Base-by-base conservation (phyloP, 2,113 vertebrate genomes). In the Hippocampus zosterae region DNA sequence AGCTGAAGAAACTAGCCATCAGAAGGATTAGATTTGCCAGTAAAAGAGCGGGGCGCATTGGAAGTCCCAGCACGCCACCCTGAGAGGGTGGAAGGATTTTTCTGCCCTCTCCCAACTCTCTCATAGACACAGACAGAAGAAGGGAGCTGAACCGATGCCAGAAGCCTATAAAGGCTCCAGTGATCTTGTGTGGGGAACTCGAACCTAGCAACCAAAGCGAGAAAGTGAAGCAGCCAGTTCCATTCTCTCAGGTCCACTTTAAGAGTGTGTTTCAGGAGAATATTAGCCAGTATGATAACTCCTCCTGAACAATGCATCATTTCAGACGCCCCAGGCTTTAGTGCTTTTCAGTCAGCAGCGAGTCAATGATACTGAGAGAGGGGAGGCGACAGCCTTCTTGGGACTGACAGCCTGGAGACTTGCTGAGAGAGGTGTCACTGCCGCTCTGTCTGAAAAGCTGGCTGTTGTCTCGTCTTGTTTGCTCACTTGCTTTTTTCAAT, bases 181-280 rank as follows among this genome's bases (percentile, higher is more conserved):
- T 88, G 82, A 90, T 85, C 76, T 70, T 78, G 76, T 78, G 73
- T 69, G 79, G 62, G 81, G 79, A 75, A 64, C 78, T 76, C 41
- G 2, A 88, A 75, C 87, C 88, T 87, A 89, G 91, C 88, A 90
- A 92, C 91, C 82, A 56, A 46, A 40, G 74, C 81, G 75, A 88
- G 83, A 89, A 90, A 90, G 88, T 83, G 72, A 90, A 89, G 82
- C 85, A 86, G 86, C 71, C 81, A 40, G 70, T 69, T 71, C 81
- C 64, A 82, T 89, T 88, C 79, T 85, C 73, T 62, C 41, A 42
- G 63, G 69, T 70, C 73, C 66, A 80, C 80, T 83, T 76, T 75
- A 70, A 76, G 71, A 75, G 78, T 70, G 71, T 87, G 85, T 81
- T 87, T 77, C 69, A 70, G 81, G 80, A 82, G 82, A 88, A 83